Base-by-base conservation (phyloP, 92 coral and sea anemone genomes). In the Epizoanthus stellaris region DNA sequence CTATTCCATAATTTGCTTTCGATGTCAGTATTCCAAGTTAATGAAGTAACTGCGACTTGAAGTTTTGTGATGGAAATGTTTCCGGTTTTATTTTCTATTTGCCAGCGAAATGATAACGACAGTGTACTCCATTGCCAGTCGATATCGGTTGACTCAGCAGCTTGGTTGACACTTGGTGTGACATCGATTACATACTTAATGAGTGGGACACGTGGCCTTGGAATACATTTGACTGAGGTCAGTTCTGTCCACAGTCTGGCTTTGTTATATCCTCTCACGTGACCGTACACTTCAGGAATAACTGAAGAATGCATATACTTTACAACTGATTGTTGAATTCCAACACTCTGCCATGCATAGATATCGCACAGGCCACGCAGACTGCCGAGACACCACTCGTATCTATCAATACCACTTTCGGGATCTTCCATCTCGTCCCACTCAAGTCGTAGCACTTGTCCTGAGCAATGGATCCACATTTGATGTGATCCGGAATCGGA, bases 361-460 rank as follows among this genome's bases (percentile, higher is more conserved):
- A 86, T 39, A 70, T 87, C 74, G 67, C 90, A 87, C 9, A 70
- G 69, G 10, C 81, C 63, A 39, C 82, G 56, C 17, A 47, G 52
- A 17, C 76, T 73, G 5, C 90, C 94, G 17, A 93, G 88, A 56
- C 96, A 93, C 88, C 91, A 85, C 25, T 87, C 91, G 61, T 93
- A 93, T 25, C 74, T 80, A 1, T 17, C 40, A 14, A 91, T 17
- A 25, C 89, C 85, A 73, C 96, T 93, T 76, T 93, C 94, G 25
- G 86, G 85, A 54, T 89, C 91, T 1, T 82, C 65, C 65, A 89
- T 45, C 70, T 74, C 40, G 47, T 60, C 73, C 82, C 70, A 52
- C 15, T 36, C 52, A 6, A 59, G 17, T 12, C 39, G 20, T 23
- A 11, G n/a, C 30, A 14, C 45, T 71, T 57, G 67, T 84, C 21